Evolutionary conservation across 2,888 invertebrate genomes (phyloP).

Genomic region (Spodoptera exigua): DNA sequence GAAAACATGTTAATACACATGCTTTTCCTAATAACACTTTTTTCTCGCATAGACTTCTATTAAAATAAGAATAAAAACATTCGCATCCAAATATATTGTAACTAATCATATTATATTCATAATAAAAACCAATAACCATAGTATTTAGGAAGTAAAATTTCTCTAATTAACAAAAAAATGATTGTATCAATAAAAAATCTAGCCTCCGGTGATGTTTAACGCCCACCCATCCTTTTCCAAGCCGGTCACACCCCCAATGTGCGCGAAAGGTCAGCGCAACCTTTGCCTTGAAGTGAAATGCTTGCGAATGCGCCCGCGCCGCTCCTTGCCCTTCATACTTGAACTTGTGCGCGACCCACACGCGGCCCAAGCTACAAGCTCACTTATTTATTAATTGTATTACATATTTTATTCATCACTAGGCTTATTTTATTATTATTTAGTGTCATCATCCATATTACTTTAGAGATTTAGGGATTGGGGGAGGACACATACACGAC

Average conservation of each 20-base stretch:
- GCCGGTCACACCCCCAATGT: constrained; percentile 28
- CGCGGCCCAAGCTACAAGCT: constrained; percentile 43
- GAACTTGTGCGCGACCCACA: constrained; percentile 69
- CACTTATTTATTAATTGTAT: background rate
- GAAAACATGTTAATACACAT: too few species aligned
- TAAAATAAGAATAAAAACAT: too few species aligned
- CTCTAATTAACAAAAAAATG: background rate
- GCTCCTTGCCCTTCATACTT: constrained; percentile 78
- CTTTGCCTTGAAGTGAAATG: constrained; percentile 72
- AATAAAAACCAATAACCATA: too few species aligned
- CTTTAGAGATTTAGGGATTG: too few species aligned
- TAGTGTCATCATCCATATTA: too few species aligned
- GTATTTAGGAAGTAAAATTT: too few species aligned
- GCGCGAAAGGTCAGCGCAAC: constrained; percentile 62
- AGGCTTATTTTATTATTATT: too few species aligned
- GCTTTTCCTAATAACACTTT: too few species aligned
- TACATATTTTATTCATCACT: background rate
- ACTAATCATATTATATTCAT: too few species aligned
- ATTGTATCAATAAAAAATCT: constrained; percentile 1
- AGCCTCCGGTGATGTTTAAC: background rate
- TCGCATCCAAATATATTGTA: too few species aligned
- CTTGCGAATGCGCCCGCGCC: constrained; percentile 57
- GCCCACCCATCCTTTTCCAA: constrained; percentile 37
- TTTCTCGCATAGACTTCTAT: too few species aligned
- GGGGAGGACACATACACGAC: too few species aligned